Evolutionary conservation across 2,113 vertebrate genomes (phyloP), one percentile per base, ranked within the genome.

Genomic region (Puntigrus tetrazona): DNA sequence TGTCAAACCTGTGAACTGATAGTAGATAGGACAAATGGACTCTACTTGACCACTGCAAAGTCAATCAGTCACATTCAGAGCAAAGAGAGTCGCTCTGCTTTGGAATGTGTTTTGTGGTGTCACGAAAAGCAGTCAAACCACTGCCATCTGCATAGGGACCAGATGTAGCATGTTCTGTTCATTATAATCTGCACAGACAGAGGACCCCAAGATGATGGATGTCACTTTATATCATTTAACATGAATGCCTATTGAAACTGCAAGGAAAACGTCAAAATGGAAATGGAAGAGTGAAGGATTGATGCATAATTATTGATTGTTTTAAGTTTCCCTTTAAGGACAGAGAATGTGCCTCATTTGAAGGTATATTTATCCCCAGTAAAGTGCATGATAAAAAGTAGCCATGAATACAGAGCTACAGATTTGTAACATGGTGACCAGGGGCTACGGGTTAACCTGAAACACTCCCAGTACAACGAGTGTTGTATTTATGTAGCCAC

Each of bases 401-500:
- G 47, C 55, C 47, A 29, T 52, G 14, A 43, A 27, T 41, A 69
- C 22, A 27, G 55, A 25, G 4, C 59, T 65, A 8, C 18, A 80
- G 18, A 31, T 27, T 73, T 29, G 7, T 57, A 13, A 27, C 65
- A 27, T 11, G 22, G 36, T 18, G 20, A 63, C 50, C 27, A 55
- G 69, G 41, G 57, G 27, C 63, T 57, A 50, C 16, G 18, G 38
- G 38, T 22, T 78, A 61, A 78, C 13, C 22, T 61, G 63, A 61
- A 59, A 43, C 73, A 82, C 75, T 76, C 76, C 47, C 57, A 41
- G 29, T 8, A 31, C 11, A 31, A 52, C 27, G 65, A 57, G 74
- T 83, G 34, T 70, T 78, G 36, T 83, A 81, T 69, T 76, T 57
- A 85, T 72, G 38, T 86, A 86, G 75, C 61, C 84, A 70, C 76